Evolutionary conservation across 2,888 invertebrate species (phyloP), one percentile per base, ranked within the genome.

Genomic region (Morpho helenor): DNA sequence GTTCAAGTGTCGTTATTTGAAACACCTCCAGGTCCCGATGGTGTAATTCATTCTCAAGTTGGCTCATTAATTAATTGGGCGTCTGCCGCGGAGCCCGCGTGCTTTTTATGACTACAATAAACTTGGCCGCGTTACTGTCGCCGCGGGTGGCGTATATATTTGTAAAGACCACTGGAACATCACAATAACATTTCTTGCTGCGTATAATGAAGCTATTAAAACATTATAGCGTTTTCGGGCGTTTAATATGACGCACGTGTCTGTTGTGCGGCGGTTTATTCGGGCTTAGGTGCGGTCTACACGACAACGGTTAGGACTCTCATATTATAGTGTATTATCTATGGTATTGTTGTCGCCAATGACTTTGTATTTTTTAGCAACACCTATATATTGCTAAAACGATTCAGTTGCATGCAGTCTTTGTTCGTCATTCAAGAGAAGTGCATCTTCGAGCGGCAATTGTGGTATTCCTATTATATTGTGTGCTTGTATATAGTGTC

Each of bases 51-150:
- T 82, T 83, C 81, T 77, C 70, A 76, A 84, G 78, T 80, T 78
- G 76, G 78, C 79, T 84, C 83, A 82, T 87, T 87, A 84, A 84
- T 86, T 85, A 85, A 87, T 87, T 82, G 84, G 75, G 76, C 80
- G 75, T 76, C 77, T 76, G 74, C 78, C 71, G 67, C 73, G 76
- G 76, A 71, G 78, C 74, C 80, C 77, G 77, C 72, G 77, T 82
- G 85, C 77, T 82, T 82, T 86, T 86, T 83, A 87, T 73, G 84
- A 81, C 70, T 66, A 71, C 75, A 69, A 76, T 85, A 85, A 85
- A 84, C 70, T 78, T 74, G 71, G 69, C 71, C 64, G 72, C 72
- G 74, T 70, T 68, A 72, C 67, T 68, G 71, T 72, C 79, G 74
- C 79, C 66, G 74, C 74, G 74, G 77, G 77, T 69, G 77, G 76